A percentile compares a stretch with the other conserved stretches of the same genome.
Conservation (phyloP, 2,888 invertebrate genomes). For the Congeria kusceri region DNA sequence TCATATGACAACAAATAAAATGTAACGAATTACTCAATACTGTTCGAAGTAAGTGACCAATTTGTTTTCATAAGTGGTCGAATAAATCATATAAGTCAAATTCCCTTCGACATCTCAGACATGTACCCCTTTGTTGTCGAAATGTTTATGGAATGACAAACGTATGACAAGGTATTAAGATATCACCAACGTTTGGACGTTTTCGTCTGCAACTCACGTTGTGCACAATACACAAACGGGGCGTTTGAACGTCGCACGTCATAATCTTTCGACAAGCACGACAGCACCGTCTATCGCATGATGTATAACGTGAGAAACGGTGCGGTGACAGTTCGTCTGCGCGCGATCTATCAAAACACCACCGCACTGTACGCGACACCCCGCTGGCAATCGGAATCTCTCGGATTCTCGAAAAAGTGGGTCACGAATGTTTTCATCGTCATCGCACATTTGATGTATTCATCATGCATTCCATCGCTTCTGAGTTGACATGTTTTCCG, state of each 20-base stretch:
- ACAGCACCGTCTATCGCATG: background rate
- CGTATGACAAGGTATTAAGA: slow-evolving; percentile 5
- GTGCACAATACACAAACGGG: background rate
- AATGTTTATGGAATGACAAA: slow-evolving; percentile 2
- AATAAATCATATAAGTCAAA: too few species aligned
- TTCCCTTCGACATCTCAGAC: too few species aligned
- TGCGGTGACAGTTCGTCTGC: slow-evolving; percentile 2
- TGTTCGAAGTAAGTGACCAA: too few species aligned
- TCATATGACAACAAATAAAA: too few species aligned
- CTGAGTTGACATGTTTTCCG: too few species aligned
- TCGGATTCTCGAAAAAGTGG: too few species aligned
- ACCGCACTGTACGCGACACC: background rate
- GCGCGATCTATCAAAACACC: slow-evolving; percentile 6
- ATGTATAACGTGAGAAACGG: background rate
- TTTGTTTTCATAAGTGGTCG: too few species aligned
- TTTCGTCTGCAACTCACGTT: background rate
- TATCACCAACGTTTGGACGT: background rate
- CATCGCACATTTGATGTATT: too few species aligned
- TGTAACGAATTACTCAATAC: too few species aligned
- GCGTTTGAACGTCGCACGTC: background rate
- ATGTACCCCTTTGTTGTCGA: too few species aligned
- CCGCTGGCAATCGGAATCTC: background rate
- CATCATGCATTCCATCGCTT: too few species aligned
- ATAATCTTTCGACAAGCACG: background rate
- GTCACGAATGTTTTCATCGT: too few species aligned